Conservation (phyloP, 1,140 invertebrate genomes). For the Hylaeus volcanicus region DNA sequence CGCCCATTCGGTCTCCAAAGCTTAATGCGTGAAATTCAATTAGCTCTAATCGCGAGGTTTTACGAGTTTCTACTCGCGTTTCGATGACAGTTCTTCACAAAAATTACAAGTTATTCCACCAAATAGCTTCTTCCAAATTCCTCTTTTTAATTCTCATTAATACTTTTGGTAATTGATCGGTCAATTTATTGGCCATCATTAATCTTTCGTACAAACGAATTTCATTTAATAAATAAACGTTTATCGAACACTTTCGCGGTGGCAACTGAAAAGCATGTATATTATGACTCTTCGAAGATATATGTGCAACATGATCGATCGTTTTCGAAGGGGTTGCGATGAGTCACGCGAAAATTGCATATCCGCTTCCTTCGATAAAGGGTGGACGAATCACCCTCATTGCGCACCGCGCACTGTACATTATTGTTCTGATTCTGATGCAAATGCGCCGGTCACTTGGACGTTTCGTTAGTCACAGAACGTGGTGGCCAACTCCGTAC, state of each 20-base stretch:
- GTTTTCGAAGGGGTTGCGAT: slow-evolving; percentile 37
- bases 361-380: slow-evolving; percentile 53
- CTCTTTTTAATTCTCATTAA: too few relatives aligned
- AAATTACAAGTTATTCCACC: background rate
- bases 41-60: background rate
- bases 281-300: too few relatives aligned
- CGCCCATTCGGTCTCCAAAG: background rate
- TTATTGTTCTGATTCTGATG: slow-evolving; percentile 63
- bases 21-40: background rate
- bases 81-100: background rate
- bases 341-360: slow-evolving; percentile 68
- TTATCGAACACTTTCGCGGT: too few relatives aligned
- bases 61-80: background rate
- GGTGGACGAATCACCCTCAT: slow-evolving; percentile 48
- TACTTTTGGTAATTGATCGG: too few relatives aligned
- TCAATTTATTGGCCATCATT: too few relatives aligned
- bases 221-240: too few relatives aligned
- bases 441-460: slow-evolving; percentile 63
- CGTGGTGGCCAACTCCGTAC: slow-evolving; percentile 43
- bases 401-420: slow-evolving; percentile 3
- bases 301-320: background rate
- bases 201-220: too few relatives aligned
- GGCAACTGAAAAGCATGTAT: too few relatives aligned
- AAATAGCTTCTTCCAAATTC: too few relatives aligned
- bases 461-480: slow-evolving; percentile 62